These are phyloP conservation scores for Heterohyrax brucei DNA, from an alignment of 2,797 vertebrate genomes.

Conservation along the genomic window DNA sequence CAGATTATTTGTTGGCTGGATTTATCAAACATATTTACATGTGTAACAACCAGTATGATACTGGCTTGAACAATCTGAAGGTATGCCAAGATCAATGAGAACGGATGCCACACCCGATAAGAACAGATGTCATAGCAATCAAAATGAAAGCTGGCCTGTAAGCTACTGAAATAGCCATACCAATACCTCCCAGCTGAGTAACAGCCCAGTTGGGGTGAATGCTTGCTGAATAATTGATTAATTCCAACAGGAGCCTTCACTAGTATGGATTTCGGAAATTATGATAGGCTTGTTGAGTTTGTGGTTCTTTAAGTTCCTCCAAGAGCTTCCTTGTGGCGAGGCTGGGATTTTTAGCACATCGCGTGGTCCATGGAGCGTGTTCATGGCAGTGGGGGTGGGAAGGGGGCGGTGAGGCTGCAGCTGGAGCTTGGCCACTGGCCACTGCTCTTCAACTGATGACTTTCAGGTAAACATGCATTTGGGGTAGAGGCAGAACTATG, in stretches of 20 bases:
- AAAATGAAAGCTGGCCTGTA: background rate
- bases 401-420: background rate
- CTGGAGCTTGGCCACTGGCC: conserved; percentile 14
- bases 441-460: conserved; percentile 6
- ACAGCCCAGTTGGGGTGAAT: fast-evolving
- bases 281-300: conserved; percentile 43
- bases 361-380: background rate
- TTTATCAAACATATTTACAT: background rate
- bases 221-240: background rate
- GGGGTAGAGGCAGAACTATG: conserved; percentile 8
- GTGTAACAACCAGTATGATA: background rate
- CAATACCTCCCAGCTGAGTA: background rate
- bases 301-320: conserved; percentile 38
- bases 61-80: background rate
- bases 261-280: conserved; percentile 38
- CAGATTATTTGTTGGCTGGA: background rate
- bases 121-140: background rate
- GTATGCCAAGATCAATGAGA: background rate
- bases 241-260: conserved; percentile 22
- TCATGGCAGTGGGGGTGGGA: background rate
- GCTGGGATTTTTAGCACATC: conserved; percentile 10
- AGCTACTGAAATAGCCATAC: background rate
- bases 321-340: conserved; percentile 39
- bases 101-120: background rate
- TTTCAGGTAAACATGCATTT: background rate